Percentiles rank a stretch among this genome's conserved stretches.
Conservation (phyloP, 1,140 invertebrate species). For the Drosophila asahinai region DNA sequence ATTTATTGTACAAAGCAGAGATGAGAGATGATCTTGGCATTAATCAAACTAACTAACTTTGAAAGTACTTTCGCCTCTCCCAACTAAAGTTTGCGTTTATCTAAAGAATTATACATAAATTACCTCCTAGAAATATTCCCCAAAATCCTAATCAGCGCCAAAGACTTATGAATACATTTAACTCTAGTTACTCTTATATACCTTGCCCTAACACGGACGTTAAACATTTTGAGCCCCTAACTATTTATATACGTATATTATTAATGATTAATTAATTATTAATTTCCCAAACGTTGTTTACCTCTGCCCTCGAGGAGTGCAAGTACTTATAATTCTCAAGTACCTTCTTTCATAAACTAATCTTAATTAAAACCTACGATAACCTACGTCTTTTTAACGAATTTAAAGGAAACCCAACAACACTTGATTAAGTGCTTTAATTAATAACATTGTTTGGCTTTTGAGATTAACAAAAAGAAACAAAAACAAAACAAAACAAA, state of each 20-base stretch:
- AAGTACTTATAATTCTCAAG: conserved; percentile 64
- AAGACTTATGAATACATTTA: conserved; percentile 71
- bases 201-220: conserved; percentile 41
- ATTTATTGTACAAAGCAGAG: conserved; percentile 56
- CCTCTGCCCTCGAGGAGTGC: conserved; percentile 40
- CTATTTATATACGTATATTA: conserved; percentile 64
- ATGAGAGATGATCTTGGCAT: conserved; percentile 29
- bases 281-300: conserved; percentile 49
- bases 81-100: conserved; percentile 62
- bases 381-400: conserved; percentile 75
- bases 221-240: conserved; percentile 38
- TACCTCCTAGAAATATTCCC: conserved; percentile 52
- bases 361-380: conserved; percentile 52
- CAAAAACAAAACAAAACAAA: conserved; percentile 21
- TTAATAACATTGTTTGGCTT: conserved; percentile 75
- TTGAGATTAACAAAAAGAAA: conserved; percentile 31
- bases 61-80: conserved; percentile 63
- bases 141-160: conserved; percentile 73
- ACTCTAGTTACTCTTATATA: conserved; percentile 45
- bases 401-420: conserved; percentile 70
- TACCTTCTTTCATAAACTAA: conserved; percentile 68
- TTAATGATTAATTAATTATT: conserved; percentile 47
- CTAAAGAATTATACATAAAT: conserved; percentile 42
- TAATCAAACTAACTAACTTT: conserved; percentile 65
- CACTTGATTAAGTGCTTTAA: conserved; percentile 45